These are phyloP conservation scores for Standfussiana lucernea DNA, from an alignment of 2,888 invertebrate genomes.

Conservation along the genomic window DNA sequence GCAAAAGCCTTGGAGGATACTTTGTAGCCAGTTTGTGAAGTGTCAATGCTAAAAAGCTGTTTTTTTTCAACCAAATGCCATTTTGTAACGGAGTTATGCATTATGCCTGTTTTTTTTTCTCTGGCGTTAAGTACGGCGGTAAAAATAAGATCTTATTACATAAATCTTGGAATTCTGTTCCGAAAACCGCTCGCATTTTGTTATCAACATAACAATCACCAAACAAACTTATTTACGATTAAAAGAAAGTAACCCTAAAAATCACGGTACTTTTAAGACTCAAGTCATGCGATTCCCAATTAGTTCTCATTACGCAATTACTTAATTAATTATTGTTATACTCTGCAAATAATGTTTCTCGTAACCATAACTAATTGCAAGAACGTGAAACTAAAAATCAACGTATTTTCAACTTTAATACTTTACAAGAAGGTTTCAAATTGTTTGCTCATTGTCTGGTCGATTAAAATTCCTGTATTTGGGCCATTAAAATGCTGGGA, in stretches of 20 bases:
- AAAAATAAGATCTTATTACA: slow-evolving; percentile 16
- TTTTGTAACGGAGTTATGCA: slow-evolving; percentile 3
- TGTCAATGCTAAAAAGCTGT: slow-evolving; percentile 30
- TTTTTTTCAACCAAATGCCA: slow-evolving; percentile 1
- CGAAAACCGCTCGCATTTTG: slow-evolving; percentile 21
- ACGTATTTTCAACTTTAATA: slow-evolving; percentile 15
- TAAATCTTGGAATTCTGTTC: neutral
- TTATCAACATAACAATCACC: slow-evolving; percentile 17
- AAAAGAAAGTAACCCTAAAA: slow-evolving; percentile 4
- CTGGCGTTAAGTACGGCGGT: neutral
- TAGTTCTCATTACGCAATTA: slow-evolving; percentile 58
- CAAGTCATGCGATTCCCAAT: slow-evolving; percentile 31
- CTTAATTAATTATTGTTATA: slow-evolving; percentile 39
- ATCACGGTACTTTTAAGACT: neutral
- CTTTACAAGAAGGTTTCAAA: neutral
- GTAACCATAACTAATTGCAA: slow-evolving; percentile 23
- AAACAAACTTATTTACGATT: slow-evolving; percentile 19
- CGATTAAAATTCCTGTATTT: slow-evolving; percentile 26
- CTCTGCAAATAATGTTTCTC: slow-evolving; percentile 17
- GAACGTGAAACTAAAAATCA: neutral
- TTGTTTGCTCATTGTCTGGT: neutral
- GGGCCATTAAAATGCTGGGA: slow-evolving; percentile 35
- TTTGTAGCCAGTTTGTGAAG: slow-evolving; percentile 1
- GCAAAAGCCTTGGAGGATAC: neutral
- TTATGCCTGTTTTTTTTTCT: slow-evolving; percentile 7